Conservation (phyloP, 2,797 vertebrate species). For the Furcifer pardalis region DNA sequence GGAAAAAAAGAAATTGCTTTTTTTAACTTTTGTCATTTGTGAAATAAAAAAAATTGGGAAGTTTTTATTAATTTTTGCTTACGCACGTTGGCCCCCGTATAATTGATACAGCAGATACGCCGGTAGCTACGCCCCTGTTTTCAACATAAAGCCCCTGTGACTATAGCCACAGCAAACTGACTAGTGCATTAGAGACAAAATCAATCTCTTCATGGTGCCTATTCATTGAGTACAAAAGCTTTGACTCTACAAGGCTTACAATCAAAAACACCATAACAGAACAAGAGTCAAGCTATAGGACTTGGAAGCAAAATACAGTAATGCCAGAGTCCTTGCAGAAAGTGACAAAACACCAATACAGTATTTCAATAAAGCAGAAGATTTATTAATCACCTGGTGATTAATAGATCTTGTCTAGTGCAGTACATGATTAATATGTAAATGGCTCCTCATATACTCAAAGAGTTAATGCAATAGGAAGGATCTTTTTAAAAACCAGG, state of each 20-base stretch:
- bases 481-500: slow-evolving; percentile 28
- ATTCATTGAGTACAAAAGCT: slow-evolving; percentile 56
- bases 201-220: slow-evolving; percentile 69
- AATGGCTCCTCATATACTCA: slow-evolving; percentile 2
- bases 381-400: slow-evolving; percentile 10
- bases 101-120: too few relatives aligned
- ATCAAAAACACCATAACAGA: slow-evolving; percentile 71
- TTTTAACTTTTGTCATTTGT: too few relatives aligned
- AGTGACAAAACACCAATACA: not conserved
- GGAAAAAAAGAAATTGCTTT: too few relatives aligned
- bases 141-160: not conserved
- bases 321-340: slow-evolving; percentile 35
- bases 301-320: slow-evolving; percentile 56
- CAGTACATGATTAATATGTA: slow-evolving; percentile 6
- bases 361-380: not conserved
- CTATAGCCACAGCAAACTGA: slow-evolving; percentile 41
- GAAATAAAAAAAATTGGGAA: too few relatives aligned
- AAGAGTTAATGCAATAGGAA: not conserved
- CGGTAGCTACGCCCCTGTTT: too few relatives aligned
- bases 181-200: slow-evolving; percentile 59
- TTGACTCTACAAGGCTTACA: slow-evolving; percentile 68
- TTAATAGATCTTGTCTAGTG: slow-evolving; percentile 20
- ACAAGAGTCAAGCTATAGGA: slow-evolving; percentile 65
- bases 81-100: too few relatives aligned
- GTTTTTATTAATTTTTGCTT: too few relatives aligned